phyloP scores from a whole-genome alignment of 2,113 vertebrate species.

The Sminthopsis crassicaudata region DNA sequence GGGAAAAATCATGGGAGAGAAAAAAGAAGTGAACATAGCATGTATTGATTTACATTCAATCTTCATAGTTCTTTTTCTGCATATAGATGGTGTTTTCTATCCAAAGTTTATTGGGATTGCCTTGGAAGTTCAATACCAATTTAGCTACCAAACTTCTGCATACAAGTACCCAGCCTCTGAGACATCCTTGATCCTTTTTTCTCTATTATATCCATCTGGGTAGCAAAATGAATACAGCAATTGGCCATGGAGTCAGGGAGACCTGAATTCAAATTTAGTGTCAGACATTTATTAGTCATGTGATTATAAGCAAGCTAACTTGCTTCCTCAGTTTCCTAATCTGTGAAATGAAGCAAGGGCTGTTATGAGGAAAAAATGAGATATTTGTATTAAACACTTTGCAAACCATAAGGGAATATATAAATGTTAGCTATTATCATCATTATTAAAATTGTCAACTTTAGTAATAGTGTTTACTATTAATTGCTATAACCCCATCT shows the following conservation, averaged over 20 bases:
- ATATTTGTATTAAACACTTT: no score
- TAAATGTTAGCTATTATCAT: neutral
- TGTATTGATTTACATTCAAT: no score
- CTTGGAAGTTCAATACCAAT: neutral
- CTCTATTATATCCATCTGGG: neutral
- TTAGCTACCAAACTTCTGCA: neutral
- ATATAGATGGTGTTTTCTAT: no score
- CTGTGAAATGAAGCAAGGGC: neutral
- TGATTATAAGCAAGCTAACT: neutral
- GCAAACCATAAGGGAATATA: no score
- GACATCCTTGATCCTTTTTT: neutral
- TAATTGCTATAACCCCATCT: neutral
- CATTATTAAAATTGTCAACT: neutral
- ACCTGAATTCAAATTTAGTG: neutral
- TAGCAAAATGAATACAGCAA: neutral
- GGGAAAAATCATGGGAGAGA: no score
- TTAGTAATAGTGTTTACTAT: neutral
- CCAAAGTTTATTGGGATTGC: no score
- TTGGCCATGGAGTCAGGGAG: neutral
- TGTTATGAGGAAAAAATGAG: no score
- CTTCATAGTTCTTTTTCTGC: no score
- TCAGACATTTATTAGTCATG: neutral
- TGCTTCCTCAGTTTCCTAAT: neutral
- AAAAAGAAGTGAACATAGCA: no score
- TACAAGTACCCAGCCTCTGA: neutral